These are phyloP conservation scores for Adelognathus sp. DNA, from an alignment of 2,888 invertebrate genomes.

Conservation along the genomic window DNA sequence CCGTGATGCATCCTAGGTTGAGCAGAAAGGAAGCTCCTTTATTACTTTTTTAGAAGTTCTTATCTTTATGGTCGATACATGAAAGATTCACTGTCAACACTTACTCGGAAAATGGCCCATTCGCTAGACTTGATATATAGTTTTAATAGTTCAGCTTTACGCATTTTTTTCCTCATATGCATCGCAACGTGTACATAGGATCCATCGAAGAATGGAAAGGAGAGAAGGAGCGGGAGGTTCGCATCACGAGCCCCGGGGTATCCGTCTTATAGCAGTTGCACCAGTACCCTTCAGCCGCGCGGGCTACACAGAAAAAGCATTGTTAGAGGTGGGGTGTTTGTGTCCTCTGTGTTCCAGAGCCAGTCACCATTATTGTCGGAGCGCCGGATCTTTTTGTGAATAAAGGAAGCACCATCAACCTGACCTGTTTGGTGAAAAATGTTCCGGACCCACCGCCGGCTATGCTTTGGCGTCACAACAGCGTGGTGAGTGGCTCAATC, in stretches of 20 bases:
- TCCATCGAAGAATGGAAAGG: slow-evolving; percentile 19
- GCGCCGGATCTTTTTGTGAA: slow-evolving; percentile 93
- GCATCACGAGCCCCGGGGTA: slow-evolving; percentile 35
- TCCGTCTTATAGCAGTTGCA: slow-evolving; percentile 20
- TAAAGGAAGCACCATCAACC: slow-evolving; percentile 93
- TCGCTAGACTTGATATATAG: no score
- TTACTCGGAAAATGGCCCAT: slow-evolving; percentile 53
- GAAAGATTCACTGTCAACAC: neutral
- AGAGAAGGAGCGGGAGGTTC: slow-evolving; percentile 4
- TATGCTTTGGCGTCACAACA: slow-evolving; percentile 92
- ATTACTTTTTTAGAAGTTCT: no score
- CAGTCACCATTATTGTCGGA: slow-evolving; percentile 91
- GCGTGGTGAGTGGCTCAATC: slow-evolving; percentile 80
- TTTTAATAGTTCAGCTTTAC: slow-evolving; percentile 57
- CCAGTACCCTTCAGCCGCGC: slow-evolving; percentile 22
- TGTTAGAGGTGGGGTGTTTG: slow-evolving; percentile 37
- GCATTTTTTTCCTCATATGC: slow-evolving; percentile 5
- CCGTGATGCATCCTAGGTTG: no score
- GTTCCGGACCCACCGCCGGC: slow-evolving; percentile 92
- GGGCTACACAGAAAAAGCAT: slow-evolving; percentile 16
- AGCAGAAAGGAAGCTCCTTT: no score
- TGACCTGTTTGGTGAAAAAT: slow-evolving; percentile 92
- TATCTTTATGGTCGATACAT: no score
- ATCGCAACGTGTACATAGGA: neutral
- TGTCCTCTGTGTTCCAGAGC: slow-evolving; percentile 83